Percentiles rank a stretch among this genome's conserved stretches.
Evolutionary conservation across 2,797 vertebrate species (phyloP).

Genomic region (Sternarchorhynchus goeldii): DNA sequence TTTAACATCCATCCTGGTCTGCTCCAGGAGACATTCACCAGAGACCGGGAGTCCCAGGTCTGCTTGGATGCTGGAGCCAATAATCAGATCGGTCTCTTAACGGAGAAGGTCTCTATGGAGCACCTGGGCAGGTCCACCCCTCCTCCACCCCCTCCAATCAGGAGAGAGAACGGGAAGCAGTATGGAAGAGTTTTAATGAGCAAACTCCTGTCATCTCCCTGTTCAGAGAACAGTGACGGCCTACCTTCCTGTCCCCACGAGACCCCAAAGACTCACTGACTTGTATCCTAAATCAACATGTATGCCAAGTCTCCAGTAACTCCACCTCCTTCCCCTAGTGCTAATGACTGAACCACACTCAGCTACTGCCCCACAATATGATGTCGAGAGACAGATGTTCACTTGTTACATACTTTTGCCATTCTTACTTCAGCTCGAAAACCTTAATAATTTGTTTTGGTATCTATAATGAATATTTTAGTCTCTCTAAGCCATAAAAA

Average conservation of each 20-base stretch:
- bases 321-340: constrained; percentile 70
- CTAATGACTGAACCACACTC: constrained; percentile 43
- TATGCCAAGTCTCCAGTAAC: constrained; percentile 70
- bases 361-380: background rate
- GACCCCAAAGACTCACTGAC: constrained; percentile 57
- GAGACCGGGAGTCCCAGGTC: background rate
- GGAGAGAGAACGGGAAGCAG: background rate
- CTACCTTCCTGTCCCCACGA: constrained; percentile 63
- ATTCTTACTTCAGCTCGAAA: background rate
- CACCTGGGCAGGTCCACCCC: constrained; percentile 63
- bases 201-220: background rate
- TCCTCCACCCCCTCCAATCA: no score
- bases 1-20: background rate
- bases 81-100: constrained; percentile 43
- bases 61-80: constrained; percentile 20
- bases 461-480: constrained; percentile 2
- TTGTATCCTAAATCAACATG: constrained; percentile 69
- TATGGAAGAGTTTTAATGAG: constrained; percentile 39
- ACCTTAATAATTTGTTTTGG: background rate
- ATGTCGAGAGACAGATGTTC: background rate
- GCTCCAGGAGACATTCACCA: background rate
- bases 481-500: background rate
- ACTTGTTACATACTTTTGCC: no score
- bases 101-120: constrained; percentile 27
- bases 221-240: constrained; percentile 17